Evolutionary conservation across 1,140 invertebrate genomes (phyloP).

Genomic region (Lasioglossum baleicum): DNA sequence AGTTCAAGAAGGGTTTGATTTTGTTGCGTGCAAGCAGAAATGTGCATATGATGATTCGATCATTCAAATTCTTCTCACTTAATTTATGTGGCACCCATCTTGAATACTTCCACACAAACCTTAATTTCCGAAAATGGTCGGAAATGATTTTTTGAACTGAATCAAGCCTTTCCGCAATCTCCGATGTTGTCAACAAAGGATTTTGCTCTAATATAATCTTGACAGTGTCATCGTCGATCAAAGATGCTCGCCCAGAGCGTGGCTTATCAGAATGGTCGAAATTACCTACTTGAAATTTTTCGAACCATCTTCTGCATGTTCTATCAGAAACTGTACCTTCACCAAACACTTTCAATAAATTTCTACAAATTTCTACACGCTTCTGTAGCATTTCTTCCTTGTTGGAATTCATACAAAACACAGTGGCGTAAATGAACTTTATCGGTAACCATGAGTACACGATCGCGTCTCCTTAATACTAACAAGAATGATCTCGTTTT

Average conservation of each 20-base stretch:
- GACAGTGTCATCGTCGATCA: no score
- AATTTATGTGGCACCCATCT: constrained; percentile 31
- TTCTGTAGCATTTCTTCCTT: constrained; percentile 51
- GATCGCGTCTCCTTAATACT: no score
- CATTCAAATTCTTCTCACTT: constrained; percentile 18
- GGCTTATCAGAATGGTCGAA: no score
- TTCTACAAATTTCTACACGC: constrained; percentile 50
- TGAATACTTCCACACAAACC: constrained; percentile 25
- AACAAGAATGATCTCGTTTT: no score
- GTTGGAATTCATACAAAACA: constrained; percentile 45
- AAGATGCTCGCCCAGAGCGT: no score
- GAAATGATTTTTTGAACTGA: constrained; percentile 31
- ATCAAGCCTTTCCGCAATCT: constrained; percentile 1
- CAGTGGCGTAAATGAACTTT: no score
- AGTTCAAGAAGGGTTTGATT: no score
- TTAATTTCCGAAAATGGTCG: constrained; percentile 38
- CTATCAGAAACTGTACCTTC: no score
- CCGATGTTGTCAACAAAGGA: background rate
- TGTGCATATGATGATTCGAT: background rate
- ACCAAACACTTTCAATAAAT: constrained; percentile 47
- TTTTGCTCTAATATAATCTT: background rate
- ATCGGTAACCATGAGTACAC: no score
- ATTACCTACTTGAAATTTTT: no score
- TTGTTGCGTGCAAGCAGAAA: no score
- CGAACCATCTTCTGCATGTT: no score